Evolutionary conservation across 2,888 invertebrate species (phyloP).

Genomic region (Eudasyphora cyanicolor): DNA sequence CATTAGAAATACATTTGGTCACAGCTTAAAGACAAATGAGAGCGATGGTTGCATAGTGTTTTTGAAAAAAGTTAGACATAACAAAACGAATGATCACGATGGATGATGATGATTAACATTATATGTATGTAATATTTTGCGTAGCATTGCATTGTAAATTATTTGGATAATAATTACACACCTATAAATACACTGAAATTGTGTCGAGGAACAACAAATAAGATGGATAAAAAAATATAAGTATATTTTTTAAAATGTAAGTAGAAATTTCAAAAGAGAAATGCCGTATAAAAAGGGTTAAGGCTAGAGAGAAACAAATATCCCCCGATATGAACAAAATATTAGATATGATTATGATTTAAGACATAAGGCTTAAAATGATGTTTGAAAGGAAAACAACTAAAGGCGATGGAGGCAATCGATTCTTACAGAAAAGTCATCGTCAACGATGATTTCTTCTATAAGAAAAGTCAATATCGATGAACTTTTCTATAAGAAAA

Average conservation of each 20-base stretch:
- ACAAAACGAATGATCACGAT: background rate
- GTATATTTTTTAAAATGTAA: constrained; percentile 30
- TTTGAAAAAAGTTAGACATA: too few species aligned
- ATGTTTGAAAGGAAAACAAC: background rate
- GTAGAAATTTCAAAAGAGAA: background rate
- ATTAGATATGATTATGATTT: background rate
- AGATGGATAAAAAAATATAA: constrained; percentile 3
- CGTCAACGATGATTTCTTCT: too few species aligned
- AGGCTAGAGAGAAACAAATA: background rate
- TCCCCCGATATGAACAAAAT: background rate
- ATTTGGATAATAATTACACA: constrained; percentile 56
- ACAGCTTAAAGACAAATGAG: too few species aligned
- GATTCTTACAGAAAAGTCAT: too few species aligned
- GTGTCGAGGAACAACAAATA: constrained; percentile 31
- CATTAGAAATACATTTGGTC: too few species aligned
- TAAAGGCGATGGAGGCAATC: too few species aligned
- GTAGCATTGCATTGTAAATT: constrained; percentile 61
- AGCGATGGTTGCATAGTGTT: too few species aligned
- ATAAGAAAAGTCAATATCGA: too few species aligned
- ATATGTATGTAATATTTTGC: constrained; percentile 62
- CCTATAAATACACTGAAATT: constrained; percentile 7
- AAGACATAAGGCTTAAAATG: background rate
- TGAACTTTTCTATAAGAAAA: too few species aligned
- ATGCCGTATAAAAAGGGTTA: background rate
- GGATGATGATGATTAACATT: constrained; percentile 30